These are phyloP conservation scores for Ophion costatus DNA, from an alignment of 2,888 invertebrate species.

Conservation along the genomic window DNA sequence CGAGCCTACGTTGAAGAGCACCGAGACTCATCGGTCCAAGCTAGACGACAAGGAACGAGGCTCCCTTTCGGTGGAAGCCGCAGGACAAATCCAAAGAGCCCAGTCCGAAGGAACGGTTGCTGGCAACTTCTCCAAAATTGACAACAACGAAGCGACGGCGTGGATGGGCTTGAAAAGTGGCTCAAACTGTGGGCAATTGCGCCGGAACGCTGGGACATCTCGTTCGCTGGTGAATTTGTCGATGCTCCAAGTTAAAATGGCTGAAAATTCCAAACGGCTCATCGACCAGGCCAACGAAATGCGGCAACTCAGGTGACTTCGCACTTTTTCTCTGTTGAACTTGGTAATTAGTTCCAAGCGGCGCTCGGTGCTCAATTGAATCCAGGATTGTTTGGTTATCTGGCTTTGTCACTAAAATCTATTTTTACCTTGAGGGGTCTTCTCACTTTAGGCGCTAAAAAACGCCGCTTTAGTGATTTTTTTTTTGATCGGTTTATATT, in stretches of 20 bases:
- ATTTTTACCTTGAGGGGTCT: too few relatives aligned
- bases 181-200: not conserved
- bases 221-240: not conserved
- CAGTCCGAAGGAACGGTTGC: not conserved
- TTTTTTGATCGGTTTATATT: too few relatives aligned
- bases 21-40: not conserved
- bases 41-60: not conserved
- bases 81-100: not conserved
- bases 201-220: not conserved
- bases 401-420: too few relatives aligned
- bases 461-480: too few relatives aligned
- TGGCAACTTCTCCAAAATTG: not conserved
- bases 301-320: constrained; percentile 40
- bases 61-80: not conserved
- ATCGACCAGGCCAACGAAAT: constrained; percentile 29
- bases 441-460: too few relatives aligned
- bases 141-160: not conserved
- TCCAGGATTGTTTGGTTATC: too few relatives aligned
- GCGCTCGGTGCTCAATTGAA: too few relatives aligned
- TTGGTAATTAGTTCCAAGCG: not conserved
- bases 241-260: constrained; percentile 17
- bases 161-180: not conserved
- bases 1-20: not conserved
- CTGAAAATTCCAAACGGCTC: constrained; percentile 25
- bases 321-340: not conserved